Base-by-base conservation (phyloP, 2,797 vertebrate genomes). In the Oryzias dopingdopingensis region DNA sequence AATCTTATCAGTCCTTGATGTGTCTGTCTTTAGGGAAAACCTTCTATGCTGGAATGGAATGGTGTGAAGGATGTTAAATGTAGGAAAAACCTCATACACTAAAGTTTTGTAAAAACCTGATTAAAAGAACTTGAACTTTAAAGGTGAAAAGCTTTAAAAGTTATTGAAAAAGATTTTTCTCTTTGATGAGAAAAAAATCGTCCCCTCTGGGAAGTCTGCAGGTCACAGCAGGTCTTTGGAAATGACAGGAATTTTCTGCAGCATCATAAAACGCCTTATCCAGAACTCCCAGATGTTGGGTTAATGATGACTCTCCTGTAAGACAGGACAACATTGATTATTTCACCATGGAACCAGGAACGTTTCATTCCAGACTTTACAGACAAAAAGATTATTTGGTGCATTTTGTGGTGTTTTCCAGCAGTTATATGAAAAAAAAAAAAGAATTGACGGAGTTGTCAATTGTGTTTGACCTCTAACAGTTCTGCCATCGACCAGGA, bases 401-500 rank as follows among this genome's bases (percentile, higher is more conserved):
- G 48, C 16, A 49, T 8, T 29, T 14, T 13, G 7, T 22, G 18
- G 23, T 13, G 8, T 20, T 46, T 46, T 46, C 44, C 29, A 32
- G 29, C 10, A 13, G 2, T 37, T 13, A 12, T 37, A 12, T 37
- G 32, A 3, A 5, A 32, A 12, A 32, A 12, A 12, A 37, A 37
- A 37, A 37, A 37, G 12, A 37, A 12, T 15, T 15, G 14, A 49
- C 15, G 13, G 23, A 15, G 14, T 49, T 13, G 2, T 14, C 29
- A 18, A 14, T 50, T 54, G n/a, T 60, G 24, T 43, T 42, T 63
- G 49, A 10, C 69, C 37, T 49, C 20, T 10, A 69, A 29, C 45
- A 94, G 93, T 67, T 91, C 86, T n/a, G 88, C 92, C 41, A 65
- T 77, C 10, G 90, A 94, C 68, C 81, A 89, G 73, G 88, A 80